Percentiles rank a stretch among this genome's conserved stretches.
These are phyloP conservation scores for Armadillidium nasatum DNA, from an alignment of 1,140 invertebrate species.

Conservation along the genomic window DNA sequence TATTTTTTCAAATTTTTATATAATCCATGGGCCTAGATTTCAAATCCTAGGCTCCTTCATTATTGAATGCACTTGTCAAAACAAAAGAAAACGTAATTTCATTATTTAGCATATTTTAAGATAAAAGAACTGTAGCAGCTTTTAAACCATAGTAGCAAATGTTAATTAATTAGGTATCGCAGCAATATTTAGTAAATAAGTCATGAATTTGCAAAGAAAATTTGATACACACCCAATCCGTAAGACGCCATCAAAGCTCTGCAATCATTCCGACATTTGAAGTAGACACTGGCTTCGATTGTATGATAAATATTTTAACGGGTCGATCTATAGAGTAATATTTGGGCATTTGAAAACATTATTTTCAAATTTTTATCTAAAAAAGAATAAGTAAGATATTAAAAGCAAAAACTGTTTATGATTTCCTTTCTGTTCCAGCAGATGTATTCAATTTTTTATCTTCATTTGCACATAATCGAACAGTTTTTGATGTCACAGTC, in stretches of 20 bases:
- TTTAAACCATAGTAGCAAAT: no score
- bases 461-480: neutral
- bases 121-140: no score
- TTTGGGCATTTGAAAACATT: neutral
- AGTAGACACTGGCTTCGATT: neutral
- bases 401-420: neutral
- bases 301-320: neutral
- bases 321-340: neutral
- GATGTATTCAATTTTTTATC: neutral
- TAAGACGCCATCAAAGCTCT: constrained; percentile 9
- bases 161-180: no score
- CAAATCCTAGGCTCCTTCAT: neutral
- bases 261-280: constrained; percentile 1
- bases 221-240: constrained; percentile 11
- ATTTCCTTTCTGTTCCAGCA: neutral
- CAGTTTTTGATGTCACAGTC: neutral
- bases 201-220: constrained; percentile 2
- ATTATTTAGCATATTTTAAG: no score
- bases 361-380: neutral
- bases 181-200: neutral
- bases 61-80: neutral
- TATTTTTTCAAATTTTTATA: no score
- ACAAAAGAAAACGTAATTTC: no score
- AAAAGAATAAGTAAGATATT: neutral
- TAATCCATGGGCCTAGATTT: no score